Conservation (phyloP, 2,113 vertebrate species). For the Pseudois nayaur region DNA sequence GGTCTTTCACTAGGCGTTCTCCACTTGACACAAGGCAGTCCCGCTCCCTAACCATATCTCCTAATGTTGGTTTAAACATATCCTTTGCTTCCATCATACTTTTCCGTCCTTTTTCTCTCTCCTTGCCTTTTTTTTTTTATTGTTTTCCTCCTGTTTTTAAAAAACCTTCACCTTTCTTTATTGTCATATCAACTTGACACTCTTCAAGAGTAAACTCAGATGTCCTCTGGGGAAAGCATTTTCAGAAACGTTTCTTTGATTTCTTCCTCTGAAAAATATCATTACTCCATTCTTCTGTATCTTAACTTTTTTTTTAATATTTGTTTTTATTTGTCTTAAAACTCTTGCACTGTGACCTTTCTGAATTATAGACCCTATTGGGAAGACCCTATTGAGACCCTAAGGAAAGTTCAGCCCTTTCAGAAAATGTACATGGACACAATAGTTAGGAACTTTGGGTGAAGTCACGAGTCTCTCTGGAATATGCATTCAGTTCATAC, state of each 20-base stretch:
- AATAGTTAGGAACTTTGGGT: background rate
- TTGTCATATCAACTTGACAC: background rate
- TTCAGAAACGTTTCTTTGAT: background rate
- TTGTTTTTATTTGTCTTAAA: background rate
- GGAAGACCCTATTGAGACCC: background rate
- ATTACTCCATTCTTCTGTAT: background rate
- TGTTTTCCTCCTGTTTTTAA: background rate
- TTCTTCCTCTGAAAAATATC: background rate
- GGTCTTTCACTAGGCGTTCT: rapidly evolving
- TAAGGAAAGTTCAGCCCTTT: background rate
- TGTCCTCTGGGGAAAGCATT: background rate
- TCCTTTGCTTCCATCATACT: background rate
- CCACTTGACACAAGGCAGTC: background rate
- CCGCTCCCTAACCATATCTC: background rate
- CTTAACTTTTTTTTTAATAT: background rate
- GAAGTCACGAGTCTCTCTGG: background rate
- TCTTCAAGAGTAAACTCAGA: background rate
- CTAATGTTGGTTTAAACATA: background rate
- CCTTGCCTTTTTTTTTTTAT: background rate
- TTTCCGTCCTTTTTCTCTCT: background rate
- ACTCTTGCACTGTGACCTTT: background rate
- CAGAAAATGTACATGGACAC: background rate
- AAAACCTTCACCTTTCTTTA: background rate
- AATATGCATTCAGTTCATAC: background rate
- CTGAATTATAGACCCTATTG: background rate